These are phyloP conservation scores for Thymallus thymallus DNA, from an alignment of 2,113 vertebrate species.

Conservation along the genomic window DNA sequence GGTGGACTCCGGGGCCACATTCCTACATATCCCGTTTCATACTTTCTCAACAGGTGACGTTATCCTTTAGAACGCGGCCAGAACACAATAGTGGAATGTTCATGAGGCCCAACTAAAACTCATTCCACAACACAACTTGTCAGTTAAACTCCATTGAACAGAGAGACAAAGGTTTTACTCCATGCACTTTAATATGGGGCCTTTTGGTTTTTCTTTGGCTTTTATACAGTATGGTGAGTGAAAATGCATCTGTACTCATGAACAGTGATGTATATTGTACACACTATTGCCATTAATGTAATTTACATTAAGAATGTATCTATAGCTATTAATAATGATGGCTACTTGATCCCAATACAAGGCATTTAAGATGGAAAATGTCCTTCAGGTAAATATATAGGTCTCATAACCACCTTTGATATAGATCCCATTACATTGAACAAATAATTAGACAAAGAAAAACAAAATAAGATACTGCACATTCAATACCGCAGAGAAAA, in stretches of 20 bases:
- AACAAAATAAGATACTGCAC: constrained; percentile 34
- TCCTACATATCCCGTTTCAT: no score
- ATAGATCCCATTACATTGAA: constrained; percentile 21
- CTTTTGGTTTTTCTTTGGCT: constrained; percentile 54
- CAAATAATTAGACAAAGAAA: constrained; percentile 38
- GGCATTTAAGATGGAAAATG: constrained; percentile 20
- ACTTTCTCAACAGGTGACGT: no score
- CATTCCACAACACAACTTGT: no score
- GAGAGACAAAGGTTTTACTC: neutral
- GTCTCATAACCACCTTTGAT: constrained; percentile 9
- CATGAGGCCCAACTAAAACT: no score
- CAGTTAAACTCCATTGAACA: no score
- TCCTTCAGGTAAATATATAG: constrained; percentile 9
- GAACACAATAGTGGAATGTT: no score
- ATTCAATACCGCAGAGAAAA: constrained; percentile 32
- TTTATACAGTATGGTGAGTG: constrained; percentile 57
- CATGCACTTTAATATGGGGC: constrained; percentile 73
- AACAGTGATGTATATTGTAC: constrained; percentile 51
- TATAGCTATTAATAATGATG: constrained; percentile 33
- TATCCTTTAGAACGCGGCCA: no score
- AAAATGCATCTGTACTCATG: constrained; percentile 39
- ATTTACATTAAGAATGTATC: constrained; percentile 42
- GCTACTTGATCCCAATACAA: constrained; percentile 37
- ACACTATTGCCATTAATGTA: constrained; percentile 63
- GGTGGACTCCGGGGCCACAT: no score